Percentiles rank a stretch among this genome's conserved stretches.
Evolutionary conservation across 1,140 invertebrate species (phyloP).

Genomic region (Hycleus phaleratus): DNA sequence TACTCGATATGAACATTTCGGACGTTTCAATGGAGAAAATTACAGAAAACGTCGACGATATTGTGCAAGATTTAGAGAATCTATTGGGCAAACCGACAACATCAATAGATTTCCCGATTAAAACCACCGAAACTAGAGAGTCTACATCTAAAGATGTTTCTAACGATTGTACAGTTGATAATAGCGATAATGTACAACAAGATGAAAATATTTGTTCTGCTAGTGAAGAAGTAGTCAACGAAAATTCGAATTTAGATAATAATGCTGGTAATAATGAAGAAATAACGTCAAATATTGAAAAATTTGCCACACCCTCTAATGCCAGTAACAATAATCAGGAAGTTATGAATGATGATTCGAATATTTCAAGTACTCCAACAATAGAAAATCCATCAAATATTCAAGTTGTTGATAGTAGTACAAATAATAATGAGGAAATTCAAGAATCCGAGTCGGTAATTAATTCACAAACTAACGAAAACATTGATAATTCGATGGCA

Average conservation of each 20-base stretch:
- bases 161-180: not conserved
- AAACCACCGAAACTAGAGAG: not conserved
- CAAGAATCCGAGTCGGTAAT: not conserved
- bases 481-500: not conserved
- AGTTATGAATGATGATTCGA: not conserved
- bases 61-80: constrained; percentile 38
- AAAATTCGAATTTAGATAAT: not conserved
- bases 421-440: not conserved
- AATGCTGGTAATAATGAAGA: not conserved
- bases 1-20: constrained; percentile 34
- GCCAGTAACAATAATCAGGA: not conserved
- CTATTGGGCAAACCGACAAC: constrained; percentile 31
- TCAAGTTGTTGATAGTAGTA: not conserved
- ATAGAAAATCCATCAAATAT: not conserved
- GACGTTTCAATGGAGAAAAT: constrained; percentile 31
- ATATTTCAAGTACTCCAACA: too few relatives aligned
- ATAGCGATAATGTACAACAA: not conserved
- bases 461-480: not conserved
- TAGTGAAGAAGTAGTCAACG: not conserved
- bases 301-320: too few relatives aligned
- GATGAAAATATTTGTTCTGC: not conserved
- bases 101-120: constrained; percentile 2
- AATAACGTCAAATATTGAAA: too few relatives aligned
- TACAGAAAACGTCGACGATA: constrained; percentile 38
- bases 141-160: not conserved